Evolutionary conservation across 1,140 invertebrate species (phyloP), one percentile per base, ranked within the genome.

Genomic region (Euschistus heros): DNA sequence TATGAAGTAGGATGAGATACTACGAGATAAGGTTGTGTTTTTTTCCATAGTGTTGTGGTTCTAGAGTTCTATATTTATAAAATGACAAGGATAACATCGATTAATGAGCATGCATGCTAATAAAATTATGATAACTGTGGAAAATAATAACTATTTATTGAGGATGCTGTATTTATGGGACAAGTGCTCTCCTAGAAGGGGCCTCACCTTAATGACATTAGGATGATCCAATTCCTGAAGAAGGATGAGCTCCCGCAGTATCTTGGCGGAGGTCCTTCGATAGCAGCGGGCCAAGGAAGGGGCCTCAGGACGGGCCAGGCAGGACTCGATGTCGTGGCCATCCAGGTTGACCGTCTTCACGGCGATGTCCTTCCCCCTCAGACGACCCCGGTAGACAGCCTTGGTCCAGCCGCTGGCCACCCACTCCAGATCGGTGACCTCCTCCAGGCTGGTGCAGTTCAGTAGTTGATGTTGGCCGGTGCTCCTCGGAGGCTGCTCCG

Each of bases 351-450:
- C 76, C 0, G 74, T 77, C 68, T 80, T 80, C 13, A 80, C 66
- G 2, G 79, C 78, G 2, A 79, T 70, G 2, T 68, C 55, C 44
- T 66, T 20, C 7, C 72, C 74, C 10, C 70, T 55, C 47, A 74
- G 73, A 44, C 59, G 65, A 0, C 72, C 76, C 17, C 71, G 75
- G 69, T 76, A 79, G 8, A 80, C 78, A 14, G 76, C 74, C 69
- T 80, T 80, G 22, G 78, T 80, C 76, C 78, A 80, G 0, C 79
- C 79, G 22, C 73, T 71, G 5, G 74, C 75, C 14, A 80, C 60
- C 42, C 69, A 73, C 22, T 70, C 66, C 27, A 71, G 52, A 22
- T 71, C 69, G 0, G 26, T 62, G 15, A 71, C 60, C 14, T 70
- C 65, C 13, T 69, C 63, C 4, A 73, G 62, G 8, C 67, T 63